Evolutionary conservation across 2,797 vertebrate species (phyloP), one percentile per base, ranked within the genome.

Genomic region (Poecilia picta): DNA sequence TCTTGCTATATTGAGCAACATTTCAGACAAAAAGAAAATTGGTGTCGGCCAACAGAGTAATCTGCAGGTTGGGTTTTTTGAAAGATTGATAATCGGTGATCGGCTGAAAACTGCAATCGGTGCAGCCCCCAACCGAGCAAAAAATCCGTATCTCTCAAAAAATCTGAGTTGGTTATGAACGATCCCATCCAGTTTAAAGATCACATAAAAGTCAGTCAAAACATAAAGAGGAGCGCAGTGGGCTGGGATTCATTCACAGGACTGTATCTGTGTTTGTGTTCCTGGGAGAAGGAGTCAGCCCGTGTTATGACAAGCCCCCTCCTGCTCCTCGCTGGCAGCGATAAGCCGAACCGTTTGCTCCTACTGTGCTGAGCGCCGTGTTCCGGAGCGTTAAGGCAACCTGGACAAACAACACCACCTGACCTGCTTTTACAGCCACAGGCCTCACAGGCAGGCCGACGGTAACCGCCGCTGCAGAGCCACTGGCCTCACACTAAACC

Each of bases 341-440:
- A 33, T 62, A 62, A 62, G 57, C 2, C 28, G 71, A 81, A 72
- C 88, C 90, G 91, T 94, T 94, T 90, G 81, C 88, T 92, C 91
- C 94, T 93, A 94, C 94, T 90, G 93, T 93, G 89, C 86, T 90
- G 87, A 92, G 88, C 79, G 47, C 89, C 90, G 80, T 93, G 86
- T 93, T 90, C 91, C 80, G 71, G 87, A 85, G 88, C 92, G 89
- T 92, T 92, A 91, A 92, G 82, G 81, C 82, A 90, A 94, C 92
- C 87, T 90, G 83, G 81, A 80, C 91, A 94, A 94, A 93, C 92
- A 93, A 81, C 16, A 36, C 7, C 31, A 36, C 59, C 59, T 64
- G 31, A 64, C 59, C 59, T 36, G 59, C 31, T 64, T 64, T 64
- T 64, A 64, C 59, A 64, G 16, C 59, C 59, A 15, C 28, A 3